Evolutionary conservation across 1,140 invertebrate species (phyloP), one percentile per base, ranked within the genome.

Genomic region (Pseudachorutes palmiensis): DNA sequence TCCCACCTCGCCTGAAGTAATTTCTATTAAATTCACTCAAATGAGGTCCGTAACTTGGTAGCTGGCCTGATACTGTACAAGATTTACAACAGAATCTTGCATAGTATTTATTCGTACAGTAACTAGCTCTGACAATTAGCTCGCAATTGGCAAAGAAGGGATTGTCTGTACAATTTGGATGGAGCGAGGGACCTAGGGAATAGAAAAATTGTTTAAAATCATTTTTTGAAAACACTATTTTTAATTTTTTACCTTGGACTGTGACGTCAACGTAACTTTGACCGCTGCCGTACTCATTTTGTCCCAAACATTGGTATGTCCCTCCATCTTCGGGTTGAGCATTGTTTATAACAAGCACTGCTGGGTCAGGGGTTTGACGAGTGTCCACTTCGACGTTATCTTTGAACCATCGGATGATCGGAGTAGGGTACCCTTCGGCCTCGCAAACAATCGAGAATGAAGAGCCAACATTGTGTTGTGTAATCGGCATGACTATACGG

Each of bases 1-100:
- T 55, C 24, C 51, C 51, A 19, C 51, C 51, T 24, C 51, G 51
- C 24, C 24, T 55, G 24, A 55, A 55, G 51, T 55, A 55, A 14
- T 9, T 5, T 55, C 51, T 55, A 26, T 55, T 55, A 55, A 16
- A 55, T 55, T 55, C 51, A 26, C 12, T 55, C 3, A 81, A 66
- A 70, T 82, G 78, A 1, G 78, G 76, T 32, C 78, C 80, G 48
- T 72, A 75, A 0, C 74, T 68, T 2, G 83, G 80, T 12, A 90
- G 76, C 72, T 90, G 87, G 1, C 90, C 90, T 1, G 91, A 90
- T 77, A 88, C 80, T 36, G 90, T 89, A 76, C 92, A 96, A 0
- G 91, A 93, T 75, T 87, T 84, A 79, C 94, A 97, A 77, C 94
- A 97, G 84, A 94, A 96, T 76, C 84, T 84, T n/a, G 87, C 88